Conservation (phyloP, 2,113 vertebrate species). For the Asarcornis scutulata region DNA sequence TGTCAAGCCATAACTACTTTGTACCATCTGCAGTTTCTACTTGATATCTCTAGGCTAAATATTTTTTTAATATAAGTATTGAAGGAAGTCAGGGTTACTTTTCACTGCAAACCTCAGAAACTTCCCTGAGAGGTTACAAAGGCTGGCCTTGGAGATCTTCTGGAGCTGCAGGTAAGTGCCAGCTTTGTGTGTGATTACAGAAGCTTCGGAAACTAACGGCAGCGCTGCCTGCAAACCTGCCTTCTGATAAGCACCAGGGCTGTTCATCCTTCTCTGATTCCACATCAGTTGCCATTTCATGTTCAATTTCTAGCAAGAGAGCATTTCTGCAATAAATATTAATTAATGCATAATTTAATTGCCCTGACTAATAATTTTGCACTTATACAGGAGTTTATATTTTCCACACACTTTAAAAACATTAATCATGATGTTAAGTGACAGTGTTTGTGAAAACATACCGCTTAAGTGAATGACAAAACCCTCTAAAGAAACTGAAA, state of each 20-base stretch:
- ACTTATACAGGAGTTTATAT: background rate
- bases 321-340: background rate
- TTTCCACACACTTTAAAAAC: slow-evolving; percentile 1
- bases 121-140: background rate
- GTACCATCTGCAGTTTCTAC: background rate
- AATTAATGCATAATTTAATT: background rate
- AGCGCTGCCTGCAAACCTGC: background rate
- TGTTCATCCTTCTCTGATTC: background rate
- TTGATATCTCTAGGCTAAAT: slow-evolving; percentile 10
- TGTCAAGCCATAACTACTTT: background rate
- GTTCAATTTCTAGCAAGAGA: background rate
- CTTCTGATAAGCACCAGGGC: background rate
- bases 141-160: background rate
- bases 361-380: background rate
- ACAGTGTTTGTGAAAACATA: background rate
- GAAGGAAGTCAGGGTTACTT: slow-evolving; percentile 14
- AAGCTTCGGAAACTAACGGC: background rate
- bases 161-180: background rate
- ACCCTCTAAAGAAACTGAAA: background rate
- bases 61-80: background rate
- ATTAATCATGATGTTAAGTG: background rate
- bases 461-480: background rate
- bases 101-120: background rate
- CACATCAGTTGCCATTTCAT: background rate
- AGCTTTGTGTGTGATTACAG: background rate